Evolutionary conservation across 2,888 invertebrate genomes (phyloP), one percentile per base, ranked within the genome.

Genomic region (Tachina fera): DNA sequence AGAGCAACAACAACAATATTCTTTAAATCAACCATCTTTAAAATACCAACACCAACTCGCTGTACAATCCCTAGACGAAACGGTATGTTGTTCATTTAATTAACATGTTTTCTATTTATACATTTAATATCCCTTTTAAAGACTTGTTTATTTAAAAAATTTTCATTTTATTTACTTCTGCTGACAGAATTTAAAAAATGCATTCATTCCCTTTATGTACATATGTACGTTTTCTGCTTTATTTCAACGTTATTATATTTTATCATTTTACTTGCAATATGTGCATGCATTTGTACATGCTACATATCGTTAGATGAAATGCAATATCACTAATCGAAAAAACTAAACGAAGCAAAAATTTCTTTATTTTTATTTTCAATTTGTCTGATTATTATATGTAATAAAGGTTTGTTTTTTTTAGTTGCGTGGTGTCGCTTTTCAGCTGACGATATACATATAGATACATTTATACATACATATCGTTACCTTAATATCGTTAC

Each of bases 41-140:
- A 83, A 74, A 49, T 77, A 78, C 51, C 77, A 83, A 78, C 77
- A 78, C 31, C 87, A 83, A 75, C 74, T 84, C 80, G 85, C 88
- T 61, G 87, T 88, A 75, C 87, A 88, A 87, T 87, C 83, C 63
- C 85, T 88, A 84, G 88, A 88, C 88, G 88, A 88, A 88, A 87
- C 88, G 80, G 88, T 88, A 86, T 87, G 88, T 88, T 68, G 14
- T 68, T 53, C 51, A 22, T 63, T 63, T 19, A 51, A 45, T 51
- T 70, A 45, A 53, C 49, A 60, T 58, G 4, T 70, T 71, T 61
- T 45, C 22, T 53, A 39, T 45, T 41, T 68, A 39, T 51, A 61
- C n/a, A 41, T 41, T 49, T 9, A 47, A 19, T 65, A 47, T 22
- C 14, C 22, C 9, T 13, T 47, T 43, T 47, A 19, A 19, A 63